A percentile compares a stretch with the other conserved stretches of the same genome.
Conservation (phyloP, 2,888 invertebrate species). For the Cancer borealis region DNA sequence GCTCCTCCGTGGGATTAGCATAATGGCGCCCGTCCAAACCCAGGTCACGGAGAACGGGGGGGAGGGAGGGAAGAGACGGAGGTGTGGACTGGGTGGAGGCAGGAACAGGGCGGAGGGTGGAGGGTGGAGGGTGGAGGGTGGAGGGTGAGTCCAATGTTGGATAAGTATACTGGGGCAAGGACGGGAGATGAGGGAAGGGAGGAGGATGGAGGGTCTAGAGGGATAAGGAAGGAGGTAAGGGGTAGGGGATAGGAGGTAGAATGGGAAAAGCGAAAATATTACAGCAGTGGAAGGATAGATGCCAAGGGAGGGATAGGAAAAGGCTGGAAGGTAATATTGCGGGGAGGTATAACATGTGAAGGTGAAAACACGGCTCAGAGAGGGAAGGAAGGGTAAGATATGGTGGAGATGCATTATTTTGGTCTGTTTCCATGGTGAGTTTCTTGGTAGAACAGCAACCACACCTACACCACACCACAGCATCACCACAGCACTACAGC, state of each 20-base stretch:
- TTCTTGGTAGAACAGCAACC: background rate
- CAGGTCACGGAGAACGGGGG: background rate
- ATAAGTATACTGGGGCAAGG: no score
- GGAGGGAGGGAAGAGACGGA: background rate
- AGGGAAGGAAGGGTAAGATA: background rate
- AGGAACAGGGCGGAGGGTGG: no score
- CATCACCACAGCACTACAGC: background rate
- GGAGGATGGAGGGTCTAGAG: background rate
- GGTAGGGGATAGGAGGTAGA: no score
- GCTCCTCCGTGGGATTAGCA: background rate
- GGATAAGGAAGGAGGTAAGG: background rate
- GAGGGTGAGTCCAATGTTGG: no score
- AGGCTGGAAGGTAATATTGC: background rate
- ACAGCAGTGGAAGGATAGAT: background rate
- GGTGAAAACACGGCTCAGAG: background rate
- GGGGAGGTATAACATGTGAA: background rate
- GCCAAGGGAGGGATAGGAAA: background rate
- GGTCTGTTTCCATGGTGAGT: no score
- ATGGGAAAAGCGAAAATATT: background rate
- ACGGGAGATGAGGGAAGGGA: no score
- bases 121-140: no score
- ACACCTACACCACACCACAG: background rate
- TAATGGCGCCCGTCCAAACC: background rate
- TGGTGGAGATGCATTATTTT: background rate
- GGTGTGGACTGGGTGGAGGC: no score